Percentiles rank a stretch among this genome's conserved stretches.
phyloP scores from a whole-genome alignment of 2,113 vertebrate species.

The Coptodon bakossiorum region DNA sequence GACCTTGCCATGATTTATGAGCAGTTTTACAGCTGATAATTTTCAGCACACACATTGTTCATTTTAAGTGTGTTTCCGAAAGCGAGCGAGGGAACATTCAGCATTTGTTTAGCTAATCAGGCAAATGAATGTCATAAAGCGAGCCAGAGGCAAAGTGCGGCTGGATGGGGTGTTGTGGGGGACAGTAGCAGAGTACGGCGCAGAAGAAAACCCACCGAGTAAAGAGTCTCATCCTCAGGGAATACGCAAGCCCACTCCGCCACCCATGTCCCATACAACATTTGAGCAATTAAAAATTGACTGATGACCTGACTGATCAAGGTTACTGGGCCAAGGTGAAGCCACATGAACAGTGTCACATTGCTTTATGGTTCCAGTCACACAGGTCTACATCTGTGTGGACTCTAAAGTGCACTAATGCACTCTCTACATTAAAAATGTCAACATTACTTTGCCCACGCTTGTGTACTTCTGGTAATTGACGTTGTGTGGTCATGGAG shows the following conservation, averaged over 20 bases:
- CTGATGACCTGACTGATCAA: constrained; percentile 66
- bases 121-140: constrained; percentile 60
- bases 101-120: constrained; percentile 67
- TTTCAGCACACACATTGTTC: constrained; percentile 35
- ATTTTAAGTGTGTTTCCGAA: constrained; percentile 13
- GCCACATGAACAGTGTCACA: constrained; percentile 53
- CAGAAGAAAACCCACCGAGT: neutral
- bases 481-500: neutral
- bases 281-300: constrained; percentile 65
- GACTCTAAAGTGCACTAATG: constrained; percentile 8
- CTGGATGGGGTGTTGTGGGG: neutral
- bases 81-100: constrained; percentile 21
- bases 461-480: neutral
- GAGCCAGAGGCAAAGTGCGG: constrained; percentile 9
- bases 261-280: constrained; percentile 18
- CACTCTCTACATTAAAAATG: constrained; percentile 5
- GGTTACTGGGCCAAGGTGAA: constrained; percentile 68
- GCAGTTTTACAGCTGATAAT: constrained; percentile 57
- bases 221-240: neutral
- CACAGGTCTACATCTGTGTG: neutral
- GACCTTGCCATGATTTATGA: constrained; percentile 53
- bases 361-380: constrained; percentile 59
- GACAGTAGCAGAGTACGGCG: neutral
- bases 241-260: constrained; percentile 1
- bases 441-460: neutral